Evolutionary conservation across 2,113 vertebrate genomes (phyloP), one percentile per base, ranked within the genome.

Genomic region (Eleginops maclovinus): DNA sequence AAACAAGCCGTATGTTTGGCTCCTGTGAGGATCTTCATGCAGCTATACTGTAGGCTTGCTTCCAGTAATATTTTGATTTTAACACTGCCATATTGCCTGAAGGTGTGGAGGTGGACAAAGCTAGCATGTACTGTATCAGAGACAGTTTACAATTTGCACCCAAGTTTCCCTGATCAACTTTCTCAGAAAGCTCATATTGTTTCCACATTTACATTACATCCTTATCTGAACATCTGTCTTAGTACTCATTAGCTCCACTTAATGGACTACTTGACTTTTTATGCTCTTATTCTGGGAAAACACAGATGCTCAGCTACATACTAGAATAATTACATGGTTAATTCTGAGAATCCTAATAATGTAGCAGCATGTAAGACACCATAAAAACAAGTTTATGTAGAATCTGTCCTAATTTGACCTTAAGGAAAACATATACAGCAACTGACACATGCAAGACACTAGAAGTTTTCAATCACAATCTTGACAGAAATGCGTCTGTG

Each of bases 1-100:
- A 58, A 72, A 36, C 19, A 26, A 53, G 41, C 11, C 19, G 4
- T 56, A 15, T 75, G 43, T 82, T 63, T 72, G 9, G 36, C 53
- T 43, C n/a, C 47, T 71, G 46, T 70, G 49, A 51, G 36, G 22
- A 63, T 6, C 19, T 31, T 63, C 4, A 36, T 49, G 21, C 31
- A 56, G 14, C 54, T 73, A 36, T 0, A n/a, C n/a, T n/a, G n/a
- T n/a, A 2, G 3, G 40, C 13, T 56, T 2, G 6, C 5, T 3
- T 75, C 21, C 19, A 60, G 15, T 4, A 17, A 47, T n/a, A 2
- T 0, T 44, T 16, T 54, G 7, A 60, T 26, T 58, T 46, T 2
- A 54, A 26, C 3, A 21, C 22, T 11, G 4, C n/a, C 28, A 21
- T 17, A 43, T 22, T 43, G 17, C 17, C 41, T 17, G 14, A 19